Base-by-base conservation (phyloP, 2,888 invertebrate species). In the Malthinus flaveolus region DNA sequence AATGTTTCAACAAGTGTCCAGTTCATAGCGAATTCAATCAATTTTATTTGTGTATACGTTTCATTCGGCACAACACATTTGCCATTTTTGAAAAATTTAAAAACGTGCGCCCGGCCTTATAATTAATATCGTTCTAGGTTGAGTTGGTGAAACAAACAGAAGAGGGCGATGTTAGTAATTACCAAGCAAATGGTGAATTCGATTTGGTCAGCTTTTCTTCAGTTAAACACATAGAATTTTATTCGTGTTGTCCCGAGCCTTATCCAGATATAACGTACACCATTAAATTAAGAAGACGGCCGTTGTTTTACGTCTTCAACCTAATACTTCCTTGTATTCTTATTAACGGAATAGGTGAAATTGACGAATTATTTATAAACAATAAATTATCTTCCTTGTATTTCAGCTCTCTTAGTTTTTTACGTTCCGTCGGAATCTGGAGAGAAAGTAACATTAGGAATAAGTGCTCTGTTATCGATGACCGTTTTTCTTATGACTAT, bases 161-260 rank as follows among this genome's bases (percentile, higher is more conserved):
- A 71, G 86, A 88, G 71, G 93, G 93, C 0, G 94, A 95, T 78
- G 85, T 89, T 49, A 89, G 89, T 66, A 93, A 93, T 80, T 95
- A 94, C 78, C 92, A 94, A 74, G 88, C 89, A n/a, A 95, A 93
- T 76, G 93, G 93, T 1, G 95, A 95, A 78, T 95, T 94, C 79
- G 90, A 92, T 75, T 80, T 95, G 66, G 84, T 90, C 62, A 87
- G 88, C 73, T 91, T 91, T 73, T 86, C 87, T 1, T 88, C 89
- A 1, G 84, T 84, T 61, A 84, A 87, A 64, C 87, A 90, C 78
- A 83, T 88, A 57, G 85, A 89, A 73, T 86, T 85, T 74, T 92
- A 91, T 78, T 89, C 89, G 1, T 92, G 91, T 76, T 92, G 91
- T 70, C 84, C 88, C 60, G 90, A 91, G 75, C 90, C 91, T 0